These are phyloP conservation scores for Lordiphosa fenestrarum DNA, from an alignment of 2,888 invertebrate species.

Conservation along the genomic window DNA sequence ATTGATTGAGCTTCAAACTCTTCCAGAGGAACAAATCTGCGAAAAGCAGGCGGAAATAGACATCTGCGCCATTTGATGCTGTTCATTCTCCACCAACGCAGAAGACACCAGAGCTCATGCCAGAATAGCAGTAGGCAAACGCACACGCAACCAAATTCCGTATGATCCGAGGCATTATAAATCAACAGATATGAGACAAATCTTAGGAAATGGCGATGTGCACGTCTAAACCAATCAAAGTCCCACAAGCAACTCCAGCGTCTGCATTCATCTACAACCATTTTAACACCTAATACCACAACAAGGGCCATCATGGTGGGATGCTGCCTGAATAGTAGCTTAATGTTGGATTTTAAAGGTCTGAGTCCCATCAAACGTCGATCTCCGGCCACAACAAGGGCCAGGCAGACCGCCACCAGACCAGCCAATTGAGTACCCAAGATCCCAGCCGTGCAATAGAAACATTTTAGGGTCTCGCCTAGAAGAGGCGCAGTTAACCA, in stretches of 20 bases:
- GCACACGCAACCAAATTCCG: conserved; percentile 10
- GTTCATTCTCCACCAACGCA: not conserved
- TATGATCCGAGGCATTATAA: conserved; percentile 24
- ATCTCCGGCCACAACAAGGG: not conserved
- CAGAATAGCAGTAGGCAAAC: conserved; percentile 19
- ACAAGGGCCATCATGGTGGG: not conserved
- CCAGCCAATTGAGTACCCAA: conserved; percentile 30
- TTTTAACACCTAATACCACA: conserved; percentile 6
- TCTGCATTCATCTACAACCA: not conserved
- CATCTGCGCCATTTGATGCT: not conserved
- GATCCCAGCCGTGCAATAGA: conserved; percentile 3
- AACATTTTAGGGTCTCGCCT: not conserved
- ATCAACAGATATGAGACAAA: conserved; percentile 20
- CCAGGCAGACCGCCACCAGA: not conserved
- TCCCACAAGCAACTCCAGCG: conserved; percentile 7
- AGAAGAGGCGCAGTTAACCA: conserved; percentile 5
- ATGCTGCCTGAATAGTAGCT: conserved; percentile 14
- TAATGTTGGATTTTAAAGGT: conserved; percentile 21
- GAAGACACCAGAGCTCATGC: conserved; percentile 18
- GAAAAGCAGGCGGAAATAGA: fast-evolving
- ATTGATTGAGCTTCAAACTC: conserved; percentile 4
- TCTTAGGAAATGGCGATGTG: conserved; percentile 2
- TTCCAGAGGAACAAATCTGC: conserved; percentile 2
- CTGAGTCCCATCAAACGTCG: not conserved
- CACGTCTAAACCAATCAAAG: fast-evolving